Conservation (phyloP, 2,888 invertebrate species). For the Petrophora chlorosata region DNA sequence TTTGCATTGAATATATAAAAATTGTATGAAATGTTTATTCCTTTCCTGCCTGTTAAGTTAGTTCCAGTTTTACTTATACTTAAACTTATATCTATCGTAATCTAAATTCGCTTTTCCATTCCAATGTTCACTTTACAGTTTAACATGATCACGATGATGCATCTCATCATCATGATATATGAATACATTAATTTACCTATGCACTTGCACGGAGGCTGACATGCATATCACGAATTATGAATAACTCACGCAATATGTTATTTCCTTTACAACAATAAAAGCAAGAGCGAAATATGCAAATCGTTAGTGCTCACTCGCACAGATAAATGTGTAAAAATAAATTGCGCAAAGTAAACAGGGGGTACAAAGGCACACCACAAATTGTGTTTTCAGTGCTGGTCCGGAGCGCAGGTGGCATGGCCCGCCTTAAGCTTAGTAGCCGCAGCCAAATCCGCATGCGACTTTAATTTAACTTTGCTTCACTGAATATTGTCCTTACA, state of each 20-base stretch:
- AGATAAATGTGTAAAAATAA: conserved; percentile 57
- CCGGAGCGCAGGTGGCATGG: conserved; percentile 66
- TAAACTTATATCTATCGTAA: too few relatives aligned
- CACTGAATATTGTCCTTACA: conserved; percentile 72
- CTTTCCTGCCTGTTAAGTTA: too few relatives aligned
- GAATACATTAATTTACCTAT: too few relatives aligned
- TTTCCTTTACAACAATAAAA: neutral
- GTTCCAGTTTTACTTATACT: too few relatives aligned
- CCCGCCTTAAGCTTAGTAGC: conserved; percentile 63
- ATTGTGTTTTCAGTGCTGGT: conserved; percentile 72
- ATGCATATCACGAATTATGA: neutral
- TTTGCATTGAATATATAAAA: too few relatives aligned
- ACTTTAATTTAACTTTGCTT: conserved; percentile 81
- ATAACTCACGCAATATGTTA: neutral
- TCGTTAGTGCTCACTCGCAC: conserved; percentile 28
- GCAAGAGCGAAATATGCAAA: conserved; percentile 13
- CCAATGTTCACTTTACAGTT: too few relatives aligned
- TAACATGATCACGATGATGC: too few relatives aligned
- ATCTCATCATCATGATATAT: too few relatives aligned
- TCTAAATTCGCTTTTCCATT: too few relatives aligned
- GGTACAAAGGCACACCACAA: conserved; percentile 70
- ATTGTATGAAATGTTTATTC: too few relatives aligned
- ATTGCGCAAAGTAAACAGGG: conserved; percentile 70
- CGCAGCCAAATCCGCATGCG: conserved; percentile 72
- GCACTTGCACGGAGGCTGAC: too few relatives aligned